Conservation (phyloP, 37 sponge, comb jelly and placozoan genomes). For the Spongilla lacustris region DNA sequence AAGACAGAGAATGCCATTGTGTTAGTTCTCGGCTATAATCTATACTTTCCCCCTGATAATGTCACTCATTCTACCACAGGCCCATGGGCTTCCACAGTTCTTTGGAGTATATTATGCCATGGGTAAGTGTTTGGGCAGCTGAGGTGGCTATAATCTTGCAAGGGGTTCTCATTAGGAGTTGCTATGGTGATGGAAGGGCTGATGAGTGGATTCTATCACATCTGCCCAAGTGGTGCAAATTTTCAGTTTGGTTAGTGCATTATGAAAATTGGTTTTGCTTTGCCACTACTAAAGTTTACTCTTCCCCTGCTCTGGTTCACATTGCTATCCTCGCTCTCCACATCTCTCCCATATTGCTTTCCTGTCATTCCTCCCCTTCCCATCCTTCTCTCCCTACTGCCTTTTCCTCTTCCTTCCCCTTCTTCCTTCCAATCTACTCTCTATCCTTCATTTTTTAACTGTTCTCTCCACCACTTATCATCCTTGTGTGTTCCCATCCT, state of each 20-base stretch:
- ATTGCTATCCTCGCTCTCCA: not conserved
- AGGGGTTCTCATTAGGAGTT: constrained; percentile 31
- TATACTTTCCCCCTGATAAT: not conserved
- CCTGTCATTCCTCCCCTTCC: not conserved
- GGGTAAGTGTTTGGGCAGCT: constrained; percentile 25
- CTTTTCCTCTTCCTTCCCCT: not conserved
- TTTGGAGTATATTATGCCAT: constrained; percentile 89
- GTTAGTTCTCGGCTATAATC: constrained; percentile 2
- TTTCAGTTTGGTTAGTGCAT: constrained; percentile 88
- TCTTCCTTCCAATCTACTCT: not conserved
- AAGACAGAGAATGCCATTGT: constrained; percentile 13
- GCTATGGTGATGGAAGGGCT: constrained; percentile 75
- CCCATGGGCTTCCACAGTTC: constrained; percentile 82
- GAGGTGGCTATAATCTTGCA: not conserved
- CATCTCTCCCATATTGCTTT: not conserved
- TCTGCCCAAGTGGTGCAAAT: constrained; percentile 88
- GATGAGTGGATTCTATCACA: constrained; percentile 90
- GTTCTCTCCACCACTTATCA: not conserved
- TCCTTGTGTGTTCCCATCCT: not conserved
- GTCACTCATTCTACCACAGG: constrained; percentile 1
- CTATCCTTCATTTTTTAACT: not conserved
- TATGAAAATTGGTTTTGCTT: not conserved
- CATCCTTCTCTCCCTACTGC: not conserved
- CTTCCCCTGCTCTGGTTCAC: not conserved
- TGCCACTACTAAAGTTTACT: not conserved